Base-by-base conservation (phyloP, 2,888 invertebrate genomes). In the Caenorhabditis drosophilae region DNA sequence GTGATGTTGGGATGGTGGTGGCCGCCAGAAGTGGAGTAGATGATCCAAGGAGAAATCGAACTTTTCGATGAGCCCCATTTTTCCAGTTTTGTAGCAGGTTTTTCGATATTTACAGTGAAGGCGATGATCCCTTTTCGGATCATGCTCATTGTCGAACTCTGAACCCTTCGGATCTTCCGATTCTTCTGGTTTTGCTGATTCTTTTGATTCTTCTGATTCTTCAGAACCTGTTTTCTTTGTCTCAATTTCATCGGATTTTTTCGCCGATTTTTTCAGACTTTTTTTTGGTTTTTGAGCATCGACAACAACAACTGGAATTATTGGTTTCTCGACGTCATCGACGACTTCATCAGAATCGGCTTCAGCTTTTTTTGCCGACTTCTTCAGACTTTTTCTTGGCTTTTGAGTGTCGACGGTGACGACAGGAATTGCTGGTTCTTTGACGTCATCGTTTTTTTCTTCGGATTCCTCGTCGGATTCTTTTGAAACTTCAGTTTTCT, bases 131-230 rank as follows among this genome's bases (percentile, higher is more conserved):
- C 59, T 48, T 49, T 60, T 66, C 35, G 56, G 62, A 31, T 63
- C 62, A 34, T 71, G 66, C 35, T 51, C 25, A 20, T 63, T 49
- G 53, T 67, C 58, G 26, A 59, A 57, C 36, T 70, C 67, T n/a
- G n/a, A n/a, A n/a, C n/a, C n/a, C n/a, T n/a, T n/a, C n/a, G n/a
- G n/a, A 9, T 45, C 27, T 9, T 31, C 26, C 26, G 16, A 16
- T 20, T 38, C 47, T 52, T 51, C 34, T 26, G 27, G n/a, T 18
- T 36, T 34, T 34, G 49, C 7, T 15, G 22, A 4, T 41, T 49
- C 80, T 85, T 81, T 80, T 84, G 85, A 80, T 84, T 56, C 38
- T 61, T 60, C 45, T 55, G 46, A 73, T 22, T 56, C 56, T 41
- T 52, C 47, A 20, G 36, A 23, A 50, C 48, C 47, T 63, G 45